Conservation (phyloP, 2,113 vertebrate genomes). For the Anas platyrhynchos region DNA sequence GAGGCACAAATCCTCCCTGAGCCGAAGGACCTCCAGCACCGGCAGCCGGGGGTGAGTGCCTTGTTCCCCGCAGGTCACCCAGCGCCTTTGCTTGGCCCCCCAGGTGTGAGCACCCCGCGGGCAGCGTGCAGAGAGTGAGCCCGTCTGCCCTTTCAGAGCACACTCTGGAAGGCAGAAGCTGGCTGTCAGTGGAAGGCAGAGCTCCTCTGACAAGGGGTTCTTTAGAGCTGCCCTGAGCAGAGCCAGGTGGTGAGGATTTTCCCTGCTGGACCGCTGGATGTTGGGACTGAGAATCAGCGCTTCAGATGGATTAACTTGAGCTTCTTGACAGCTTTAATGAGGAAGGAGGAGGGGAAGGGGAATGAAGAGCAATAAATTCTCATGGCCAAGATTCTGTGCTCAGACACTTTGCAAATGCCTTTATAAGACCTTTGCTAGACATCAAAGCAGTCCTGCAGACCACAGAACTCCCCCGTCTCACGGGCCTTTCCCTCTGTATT, state of each 20-base stretch:
- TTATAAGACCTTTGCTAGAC: neutral
- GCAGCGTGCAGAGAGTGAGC: fast-evolving
- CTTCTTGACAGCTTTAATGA: neutral
- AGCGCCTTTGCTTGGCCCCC: fast-evolving
- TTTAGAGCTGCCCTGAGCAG: neutral
- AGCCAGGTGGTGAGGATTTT: neutral
- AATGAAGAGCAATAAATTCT: neutral
- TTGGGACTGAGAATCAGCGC: neutral
- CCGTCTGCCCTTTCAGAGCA: neutral
- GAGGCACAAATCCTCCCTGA: conserved; percentile 95
- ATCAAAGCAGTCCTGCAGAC: neutral
- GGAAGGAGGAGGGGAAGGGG: neutral
- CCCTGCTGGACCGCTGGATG: neutral
- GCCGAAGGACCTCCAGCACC: conserved; percentile 91
- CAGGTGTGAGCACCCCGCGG: neutral
- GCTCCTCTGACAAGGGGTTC: neutral
- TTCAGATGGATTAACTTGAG: neutral
- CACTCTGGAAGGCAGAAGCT: neutral
- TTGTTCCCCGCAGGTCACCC: neutral
- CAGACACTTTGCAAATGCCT: neutral
- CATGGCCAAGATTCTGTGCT: neutral
- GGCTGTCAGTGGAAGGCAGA: neutral
- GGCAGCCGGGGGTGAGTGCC: conserved; percentile 92
- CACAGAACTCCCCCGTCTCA: neutral
- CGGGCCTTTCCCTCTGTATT: neutral